phyloP scores from a whole-genome alignment of 2,113 vertebrate genomes.

The Scopus umbretta region DNA sequence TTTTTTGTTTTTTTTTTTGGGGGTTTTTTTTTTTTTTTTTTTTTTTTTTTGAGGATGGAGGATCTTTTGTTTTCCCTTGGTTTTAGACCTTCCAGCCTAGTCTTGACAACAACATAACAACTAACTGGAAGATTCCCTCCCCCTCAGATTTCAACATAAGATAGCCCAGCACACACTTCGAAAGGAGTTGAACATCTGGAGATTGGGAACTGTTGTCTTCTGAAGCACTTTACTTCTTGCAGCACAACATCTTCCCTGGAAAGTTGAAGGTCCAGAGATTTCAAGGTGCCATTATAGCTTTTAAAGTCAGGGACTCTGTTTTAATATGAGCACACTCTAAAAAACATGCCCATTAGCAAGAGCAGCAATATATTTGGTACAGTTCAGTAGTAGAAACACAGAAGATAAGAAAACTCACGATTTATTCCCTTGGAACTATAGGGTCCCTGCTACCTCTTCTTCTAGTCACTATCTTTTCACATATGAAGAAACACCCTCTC shows the following conservation, averaged over 20 bases:
- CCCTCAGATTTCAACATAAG: neutral
- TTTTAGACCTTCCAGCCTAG: neutral
- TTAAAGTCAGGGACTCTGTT: neutral
- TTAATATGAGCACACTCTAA: neutral
- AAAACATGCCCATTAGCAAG: neutral
- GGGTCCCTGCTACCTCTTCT: neutral
- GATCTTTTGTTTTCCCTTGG: neutral
- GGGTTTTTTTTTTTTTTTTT: neutral
- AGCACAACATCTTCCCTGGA: neutral
- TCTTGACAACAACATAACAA: neutral
- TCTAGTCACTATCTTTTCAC: neutral
- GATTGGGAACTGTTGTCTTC: neutral
- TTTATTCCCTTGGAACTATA: neutral
- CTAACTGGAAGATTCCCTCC: neutral
- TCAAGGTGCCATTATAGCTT: neutral
- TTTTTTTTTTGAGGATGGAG: neutral
- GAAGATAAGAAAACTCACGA: neutral
- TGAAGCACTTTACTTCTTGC: neutral
- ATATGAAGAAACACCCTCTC: accelerated
- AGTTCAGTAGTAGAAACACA: neutral
- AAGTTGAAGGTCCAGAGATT: neutral
- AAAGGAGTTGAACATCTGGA: neutral
- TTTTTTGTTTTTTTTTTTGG: too few species aligned
- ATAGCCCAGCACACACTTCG: neutral
- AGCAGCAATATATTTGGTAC: neutral